Base-by-base conservation (phyloP, 1,140 invertebrate species). In the Delia radicum region DNA sequence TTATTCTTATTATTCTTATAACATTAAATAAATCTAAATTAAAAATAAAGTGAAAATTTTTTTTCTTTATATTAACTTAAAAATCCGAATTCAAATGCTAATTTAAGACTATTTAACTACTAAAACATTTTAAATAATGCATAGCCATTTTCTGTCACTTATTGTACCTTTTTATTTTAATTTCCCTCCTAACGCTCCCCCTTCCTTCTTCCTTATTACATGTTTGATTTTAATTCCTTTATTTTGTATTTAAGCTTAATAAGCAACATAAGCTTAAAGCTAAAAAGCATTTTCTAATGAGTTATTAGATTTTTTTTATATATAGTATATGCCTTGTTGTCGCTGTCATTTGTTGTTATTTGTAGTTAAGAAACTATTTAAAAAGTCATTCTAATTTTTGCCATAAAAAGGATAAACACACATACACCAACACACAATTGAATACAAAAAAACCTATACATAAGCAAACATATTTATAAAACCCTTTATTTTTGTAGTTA, bases 301-400 rank as follows among this genome's bases (percentile, higher is more conserved):
- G 80, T 84, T 84, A 84, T 84, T 83, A 80, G 76, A 76, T 77
- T 75, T 75, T 46, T n/a, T 26, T 13, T 3, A 15, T 33, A 5
- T 33, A 5, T 10, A 33, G 10, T n/a, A 4, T 33, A 33, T 33
- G 31, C 10, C 55, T 79, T 65, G 73, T 72, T 67, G 77, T 15
- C 24, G n/a, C 24, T 33, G 29, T 69, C 13, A 27, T 67, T 31
- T 67, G n/a, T 29, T 33, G 13, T 33, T 37, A 13, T 69, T 33
- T 33, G 21, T 24, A 10, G 15, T 24, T 24, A 48, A 74, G 21
- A 74, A 85, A 85, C 83, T 85, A 84, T 85, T 85, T 84, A 85
- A 85, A 85, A 85, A 85, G 81, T 82, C 83, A 85, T 83, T 83
- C 79, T 81, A 85, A 85, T 85, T 82, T 83, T 81, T 74, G 65